Evolutionary conservation across 2,888 invertebrate genomes (phyloP).

Genomic region (Drosophila parthenogenetica): DNA sequence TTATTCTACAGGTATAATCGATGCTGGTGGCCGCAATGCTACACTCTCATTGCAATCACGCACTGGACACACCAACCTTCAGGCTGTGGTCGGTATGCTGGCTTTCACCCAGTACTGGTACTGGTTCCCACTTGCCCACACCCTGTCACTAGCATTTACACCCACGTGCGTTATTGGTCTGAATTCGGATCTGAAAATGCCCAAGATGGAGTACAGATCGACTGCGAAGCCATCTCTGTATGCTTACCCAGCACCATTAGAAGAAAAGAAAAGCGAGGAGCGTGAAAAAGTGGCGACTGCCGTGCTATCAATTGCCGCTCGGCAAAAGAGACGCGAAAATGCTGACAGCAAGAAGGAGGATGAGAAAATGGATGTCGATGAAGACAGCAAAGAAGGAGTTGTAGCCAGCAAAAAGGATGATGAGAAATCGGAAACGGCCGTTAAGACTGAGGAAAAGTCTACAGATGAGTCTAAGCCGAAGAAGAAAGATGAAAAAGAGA

Average conservation of each 20-base stretch:
- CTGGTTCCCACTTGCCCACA: slow-evolving; percentile 99
- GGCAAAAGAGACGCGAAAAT: slow-evolving; percentile 94
- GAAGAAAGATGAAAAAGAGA: slow-evolving; percentile 82
- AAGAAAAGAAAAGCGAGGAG: slow-evolving; percentile 99
- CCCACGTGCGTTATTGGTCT: slow-evolving; percentile 98
- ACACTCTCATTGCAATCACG: slow-evolving; percentile 97
- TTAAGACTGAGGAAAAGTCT: slow-evolving; percentile 80
- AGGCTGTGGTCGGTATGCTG: slow-evolving; percentile 98
- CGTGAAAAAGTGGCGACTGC: slow-evolving; percentile 99
- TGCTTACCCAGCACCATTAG: slow-evolving; percentile 98
- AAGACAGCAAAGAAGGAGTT: slow-evolving; percentile 85
- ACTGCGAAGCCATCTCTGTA: slow-evolving; percentile 97
- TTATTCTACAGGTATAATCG: slow-evolving; percentile 87
- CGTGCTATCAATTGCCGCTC: slow-evolving; percentile 97
- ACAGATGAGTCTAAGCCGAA: slow-evolving; percentile 62
- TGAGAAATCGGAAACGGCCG: slow-evolving; percentile 57
- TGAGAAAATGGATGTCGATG: slow-evolving; percentile 96
- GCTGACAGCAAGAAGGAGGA: slow-evolving; percentile 86
- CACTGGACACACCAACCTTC: slow-evolving; percentile 98
- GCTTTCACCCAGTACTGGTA: slow-evolving; percentile 99
- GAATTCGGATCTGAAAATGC: slow-evolving; percentile 96
- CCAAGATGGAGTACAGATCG: slow-evolving; percentile 95
- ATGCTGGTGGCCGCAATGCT: slow-evolving; percentile 97
- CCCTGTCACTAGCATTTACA: slow-evolving; percentile 97
- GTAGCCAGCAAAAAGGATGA: slow-evolving; percentile 86